Evolutionary conservation across 1,140 invertebrate genomes (phyloP).

Genomic region (Trachelipus rathkii): DNA sequence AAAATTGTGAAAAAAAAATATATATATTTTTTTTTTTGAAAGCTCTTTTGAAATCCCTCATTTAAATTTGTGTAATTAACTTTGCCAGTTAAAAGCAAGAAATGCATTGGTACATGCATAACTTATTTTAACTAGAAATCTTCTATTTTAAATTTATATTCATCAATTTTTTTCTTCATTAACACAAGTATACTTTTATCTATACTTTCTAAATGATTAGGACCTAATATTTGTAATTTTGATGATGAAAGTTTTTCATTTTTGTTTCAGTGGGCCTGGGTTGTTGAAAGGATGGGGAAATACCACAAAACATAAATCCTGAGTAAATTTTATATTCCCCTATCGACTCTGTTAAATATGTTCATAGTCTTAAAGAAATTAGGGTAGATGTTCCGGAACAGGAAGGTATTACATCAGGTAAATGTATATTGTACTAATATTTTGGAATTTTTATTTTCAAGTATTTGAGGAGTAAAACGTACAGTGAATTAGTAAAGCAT

Average conservation of each 20-base stretch:
- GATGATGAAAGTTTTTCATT: neutral
- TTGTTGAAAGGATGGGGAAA: slow-evolving; percentile 97
- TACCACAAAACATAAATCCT: slow-evolving; percentile 87
- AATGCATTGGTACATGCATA: no score
- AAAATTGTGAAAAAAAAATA: no score
- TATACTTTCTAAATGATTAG: no score
- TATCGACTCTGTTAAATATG: slow-evolving; percentile 95
- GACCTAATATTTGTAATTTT: neutral
- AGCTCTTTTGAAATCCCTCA: no score
- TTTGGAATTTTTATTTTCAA: no score
- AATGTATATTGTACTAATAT: no score
- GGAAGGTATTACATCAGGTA: slow-evolving; percentile 92
- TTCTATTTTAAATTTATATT: neutral
- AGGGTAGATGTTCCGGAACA: slow-evolving; percentile 98
- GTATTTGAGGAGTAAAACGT: no score
- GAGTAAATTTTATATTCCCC: slow-evolving; percentile 87
- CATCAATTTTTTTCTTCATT: neutral
- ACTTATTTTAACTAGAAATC: neutral
- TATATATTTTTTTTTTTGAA: no score
- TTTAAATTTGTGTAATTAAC: no score
- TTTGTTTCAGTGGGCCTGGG: slow-evolving; percentile 78
- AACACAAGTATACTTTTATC: neutral
- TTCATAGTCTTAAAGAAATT: slow-evolving; percentile 99
- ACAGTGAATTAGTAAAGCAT: no score
- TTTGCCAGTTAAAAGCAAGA: no score